Percentiles rank a stretch among this genome's conserved stretches.
Conservation (phyloP, 2,888 invertebrate genomes). For the Andrena fulva region DNA sequence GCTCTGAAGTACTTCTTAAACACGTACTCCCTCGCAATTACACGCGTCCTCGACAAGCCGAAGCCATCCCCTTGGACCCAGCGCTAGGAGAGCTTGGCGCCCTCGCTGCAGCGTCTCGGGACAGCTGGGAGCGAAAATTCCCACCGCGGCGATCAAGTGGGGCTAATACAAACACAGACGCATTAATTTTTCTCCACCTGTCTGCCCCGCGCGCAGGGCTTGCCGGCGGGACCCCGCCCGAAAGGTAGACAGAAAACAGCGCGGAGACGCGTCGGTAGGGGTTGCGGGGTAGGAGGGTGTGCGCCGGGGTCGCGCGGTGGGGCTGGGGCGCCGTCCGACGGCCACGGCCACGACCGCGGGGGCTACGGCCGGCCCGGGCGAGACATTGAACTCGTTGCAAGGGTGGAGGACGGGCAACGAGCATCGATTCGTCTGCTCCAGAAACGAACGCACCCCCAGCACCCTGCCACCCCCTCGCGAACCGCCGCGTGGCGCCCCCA, state of each 20-base stretch:
- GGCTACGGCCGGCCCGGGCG: conserved; percentile 79
- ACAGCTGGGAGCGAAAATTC: neutral
- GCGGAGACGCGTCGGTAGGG: conserved; percentile 16
- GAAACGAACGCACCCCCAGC: conserved; percentile 73
- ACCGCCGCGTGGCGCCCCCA: conserved; percentile 55
- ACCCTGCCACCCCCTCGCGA: conserved; percentile 49
- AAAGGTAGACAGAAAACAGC: conserved; percentile 53
- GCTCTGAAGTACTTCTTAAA: too few species aligned
- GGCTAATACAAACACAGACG: conserved; percentile 40
- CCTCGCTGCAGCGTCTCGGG: neutral
- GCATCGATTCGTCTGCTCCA: conserved; percentile 83
- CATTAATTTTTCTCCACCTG: conserved; percentile 49
- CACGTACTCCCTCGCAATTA: too few species aligned
- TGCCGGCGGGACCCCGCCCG: conserved; percentile 50
- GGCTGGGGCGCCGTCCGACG: conserved; percentile 70
- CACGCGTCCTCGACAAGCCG: neutral
- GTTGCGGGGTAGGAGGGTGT: neutral
- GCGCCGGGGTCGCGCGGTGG: conserved; percentile 27
- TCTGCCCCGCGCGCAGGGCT: conserved; percentile 38
- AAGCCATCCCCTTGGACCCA: neutral
- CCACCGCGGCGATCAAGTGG: neutral
- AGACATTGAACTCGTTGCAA: conserved; percentile 83
- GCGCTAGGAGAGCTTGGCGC: neutral
- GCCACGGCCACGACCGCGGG: conserved; percentile 78
- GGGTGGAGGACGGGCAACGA: conserved; percentile 75